Evolutionary conservation across 2,797 vertebrate genomes (phyloP), one percentile per base, ranked within the genome.

Genomic region (Alca torda): DNA sequence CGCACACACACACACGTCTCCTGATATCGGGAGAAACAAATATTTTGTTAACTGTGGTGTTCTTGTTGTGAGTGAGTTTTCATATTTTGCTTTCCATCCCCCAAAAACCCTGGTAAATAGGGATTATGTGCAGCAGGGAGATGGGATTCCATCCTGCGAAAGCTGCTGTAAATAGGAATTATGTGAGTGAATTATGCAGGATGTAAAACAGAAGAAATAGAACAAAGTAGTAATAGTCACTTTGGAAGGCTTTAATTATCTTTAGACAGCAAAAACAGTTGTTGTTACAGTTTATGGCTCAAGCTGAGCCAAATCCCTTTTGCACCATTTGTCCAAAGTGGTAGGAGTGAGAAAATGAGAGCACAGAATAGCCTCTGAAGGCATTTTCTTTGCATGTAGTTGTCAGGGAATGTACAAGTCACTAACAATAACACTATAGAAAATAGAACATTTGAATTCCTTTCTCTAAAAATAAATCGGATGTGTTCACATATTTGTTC

Each of bases 241-340:
- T 93, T 79, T 84, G 70, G 67, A 93, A 93, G 23, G 43, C 10
- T 69, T 96, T 93, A 73, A 75, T 93, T 96, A 25, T 79, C 23
- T 91, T 88, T 79, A 93, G 83, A 18, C 60, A 76, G 56, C 53
- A 94, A 95, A 91, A 92, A 10, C 43, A 39, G 35, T 84, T 91
- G 60, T n/a, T 90, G 69, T 73, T 88, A 63, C 24, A 81, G 70
- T 93, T 91, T 89, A 82, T 84, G 64, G 67, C 74, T 87, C 10
- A 45, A 94, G 54, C 43, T 70, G 51, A 89, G 88, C 31, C 68
- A 88, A 96, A 90, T 95, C 70, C 63, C 86, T 70, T 93, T 79
- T 93, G 51, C n/a, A 70, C 13, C 16, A 50, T 84, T 87, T 90
- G 63, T 67, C 63, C 77, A 59, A 65, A 90, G 77, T 61, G 56